Evolutionary conservation across 2,888 invertebrate genomes (phyloP), one percentile per base, ranked within the genome.

Genomic region (Cremastinae sp.): DNA sequence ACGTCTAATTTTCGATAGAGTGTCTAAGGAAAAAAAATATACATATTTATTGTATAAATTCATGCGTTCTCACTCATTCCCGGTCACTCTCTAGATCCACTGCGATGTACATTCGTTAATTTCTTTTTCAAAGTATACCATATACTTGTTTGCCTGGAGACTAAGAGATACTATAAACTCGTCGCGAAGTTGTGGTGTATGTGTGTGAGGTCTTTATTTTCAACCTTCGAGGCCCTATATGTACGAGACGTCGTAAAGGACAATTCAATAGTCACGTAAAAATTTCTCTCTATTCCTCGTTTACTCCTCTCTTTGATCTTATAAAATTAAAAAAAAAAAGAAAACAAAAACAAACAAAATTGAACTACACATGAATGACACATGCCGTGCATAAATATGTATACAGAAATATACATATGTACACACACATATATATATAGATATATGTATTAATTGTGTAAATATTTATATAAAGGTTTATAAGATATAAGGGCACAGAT

Each of bases 401-500:
- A 28, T 43, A 49, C 41, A 36, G 16, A 36, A 36, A 20, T 20
- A 49, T 18, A 36, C 14, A 61, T 34, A 61, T 28, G 22, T 43
- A 22, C 22, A 45, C 62, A 22, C 47, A 56, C 49, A 56, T 2
- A 49, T 41, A 49, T 38, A 58, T 56, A 28, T 54, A 45, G 22
- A 54, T 45, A 56, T 53, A 41, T 59, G 18, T 56, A 36, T 45
- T 2, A 9, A n/a, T 7, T 28, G 2, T 28, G 2, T 28, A 28
- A 3, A 28, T 28, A 28, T 28, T 3, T 28, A 28, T 28, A 3
- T 5, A 28, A 28, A 28, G 49, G 20, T 51, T 59, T 41, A 43
- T 51, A 62, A 59, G 59, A 51, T 28, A 66, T 8, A 22, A 70
- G 75, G 65, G 71, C 65, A 71, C 56, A 68, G 62, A 72, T 45